A percentile compares a stretch with the other conserved stretches of the same genome.
Conservation (phyloP, 2,797 vertebrate genomes). For the Acestrorhynchus altus region DNA sequence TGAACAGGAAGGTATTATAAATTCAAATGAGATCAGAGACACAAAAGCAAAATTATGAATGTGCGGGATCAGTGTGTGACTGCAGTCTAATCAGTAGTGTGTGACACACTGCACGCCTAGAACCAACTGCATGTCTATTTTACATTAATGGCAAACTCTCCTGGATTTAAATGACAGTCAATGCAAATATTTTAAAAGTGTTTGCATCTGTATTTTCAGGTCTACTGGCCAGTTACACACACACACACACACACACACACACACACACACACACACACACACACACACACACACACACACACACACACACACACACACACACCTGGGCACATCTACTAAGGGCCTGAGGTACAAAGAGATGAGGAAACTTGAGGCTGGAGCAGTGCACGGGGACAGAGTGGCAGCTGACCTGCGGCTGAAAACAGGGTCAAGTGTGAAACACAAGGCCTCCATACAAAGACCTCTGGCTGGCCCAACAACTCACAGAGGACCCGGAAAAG, state of each 20-base stretch:
- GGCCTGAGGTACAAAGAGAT: conserved; percentile 44
- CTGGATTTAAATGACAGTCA: neutral
- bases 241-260: neutral
- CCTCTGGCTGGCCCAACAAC: conserved; percentile 49
- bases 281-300: neutral
- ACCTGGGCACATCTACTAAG: neutral
- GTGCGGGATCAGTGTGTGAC: conserved; percentile 25
- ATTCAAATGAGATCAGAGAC: conserved; percentile 36
- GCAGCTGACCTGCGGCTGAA: conserved; percentile 69
- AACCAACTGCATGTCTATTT: conserved; percentile 29
- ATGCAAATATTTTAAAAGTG: neutral
- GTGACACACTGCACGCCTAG: conserved; percentile 37
- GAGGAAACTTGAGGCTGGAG: conserved; percentile 63
- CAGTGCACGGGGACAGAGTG: conserved; percentile 26
- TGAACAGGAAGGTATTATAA: conserved; percentile 25
- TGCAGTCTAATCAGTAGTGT: conserved; percentile 24
- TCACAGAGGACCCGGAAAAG: conserved; percentile 16
- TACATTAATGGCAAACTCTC: too few species aligned
- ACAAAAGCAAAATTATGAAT: conserved; percentile 46
- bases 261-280: conserved; percentile 1
- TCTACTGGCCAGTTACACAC: neutral
- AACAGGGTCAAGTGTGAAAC: conserved; percentile 74
- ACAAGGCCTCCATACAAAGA: conserved; percentile 65
- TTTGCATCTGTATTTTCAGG: neutral
- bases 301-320: conserved; percentile 1